Conservation (phyloP, 2,113 vertebrate genomes). For the Ctenomys sociabilis region DNA sequence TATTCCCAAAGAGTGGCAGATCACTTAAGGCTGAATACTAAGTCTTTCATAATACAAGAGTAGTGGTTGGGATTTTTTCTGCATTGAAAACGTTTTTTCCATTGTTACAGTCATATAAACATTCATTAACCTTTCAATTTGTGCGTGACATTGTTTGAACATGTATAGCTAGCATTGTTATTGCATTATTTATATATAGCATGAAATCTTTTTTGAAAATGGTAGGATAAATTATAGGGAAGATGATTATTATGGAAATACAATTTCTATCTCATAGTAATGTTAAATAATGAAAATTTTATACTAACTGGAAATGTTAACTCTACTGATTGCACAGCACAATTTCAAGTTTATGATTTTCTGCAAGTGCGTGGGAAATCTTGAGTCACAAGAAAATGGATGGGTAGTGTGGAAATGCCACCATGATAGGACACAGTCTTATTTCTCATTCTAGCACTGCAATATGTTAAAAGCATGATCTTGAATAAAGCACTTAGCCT, state of each 20-base stretch:
- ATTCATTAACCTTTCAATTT: conserved; percentile 18
- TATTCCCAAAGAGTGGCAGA: conserved; percentile 14
- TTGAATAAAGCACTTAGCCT: not conserved
- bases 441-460: not conserved
- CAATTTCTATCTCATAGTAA: not conserved
- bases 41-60: conserved; percentile 5
- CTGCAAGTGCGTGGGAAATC: not conserved
- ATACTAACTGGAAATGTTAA: conserved; percentile 14
- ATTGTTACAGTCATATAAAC: not conserved
- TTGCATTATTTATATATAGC: not conserved
- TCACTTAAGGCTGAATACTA: not conserved
- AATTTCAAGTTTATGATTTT: not conserved
- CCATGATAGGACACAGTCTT: not conserved
- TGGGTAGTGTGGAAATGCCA: not conserved
- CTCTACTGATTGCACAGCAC: not conserved
- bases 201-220: conserved; percentile 3
- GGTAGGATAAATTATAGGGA: not conserved
- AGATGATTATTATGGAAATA: conserved; percentile 1
- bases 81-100: conserved; percentile 11
- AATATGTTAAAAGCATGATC: not conserved
- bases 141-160: not conserved
- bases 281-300: conserved; percentile 23
- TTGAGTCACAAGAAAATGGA: not conserved
- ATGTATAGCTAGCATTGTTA: not conserved
- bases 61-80: not conserved